phyloP scores from a whole-genome alignment of 2,113 vertebrate species.

The Phaethon lepturus region DNA sequence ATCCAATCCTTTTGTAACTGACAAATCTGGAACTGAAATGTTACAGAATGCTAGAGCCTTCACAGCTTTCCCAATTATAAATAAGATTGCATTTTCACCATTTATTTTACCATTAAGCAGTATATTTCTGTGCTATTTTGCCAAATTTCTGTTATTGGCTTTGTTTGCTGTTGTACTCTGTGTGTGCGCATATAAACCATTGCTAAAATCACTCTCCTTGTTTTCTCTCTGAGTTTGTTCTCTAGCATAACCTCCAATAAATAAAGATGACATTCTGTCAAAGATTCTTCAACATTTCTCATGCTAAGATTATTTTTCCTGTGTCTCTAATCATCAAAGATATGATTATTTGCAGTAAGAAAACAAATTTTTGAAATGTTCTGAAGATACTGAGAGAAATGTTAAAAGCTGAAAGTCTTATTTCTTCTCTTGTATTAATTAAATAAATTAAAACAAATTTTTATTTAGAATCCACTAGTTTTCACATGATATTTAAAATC shows the following conservation, averaged over 20 bases:
- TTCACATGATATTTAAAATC: neutral
- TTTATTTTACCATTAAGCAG: neutral
- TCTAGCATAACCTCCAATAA: neutral
- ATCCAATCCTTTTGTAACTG: neutral
- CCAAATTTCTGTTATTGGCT: neutral
- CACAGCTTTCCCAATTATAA: neutral
- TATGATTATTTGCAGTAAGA: neutral
- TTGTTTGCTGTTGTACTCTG: neutral
- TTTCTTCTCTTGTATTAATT: neutral
- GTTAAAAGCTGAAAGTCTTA: neutral
- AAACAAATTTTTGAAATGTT: neutral
- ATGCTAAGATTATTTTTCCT: neutral
- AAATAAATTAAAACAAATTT: neutral
- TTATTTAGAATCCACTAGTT: neutral
- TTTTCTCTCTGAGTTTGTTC: neutral
- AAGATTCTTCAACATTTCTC: neutral
- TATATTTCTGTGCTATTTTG: neutral
- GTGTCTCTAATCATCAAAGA: neutral
- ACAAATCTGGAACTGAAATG: neutral
- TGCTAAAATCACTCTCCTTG: neutral
- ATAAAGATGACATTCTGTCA: neutral
- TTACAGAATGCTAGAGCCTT: conserved; percentile 14
- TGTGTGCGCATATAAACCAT: neutral
- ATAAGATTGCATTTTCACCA: neutral
- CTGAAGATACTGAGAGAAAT: neutral